phyloP scores from a whole-genome alignment of 2,113 vertebrate genomes.

The Machaerirhynchus nigripectus region DNA sequence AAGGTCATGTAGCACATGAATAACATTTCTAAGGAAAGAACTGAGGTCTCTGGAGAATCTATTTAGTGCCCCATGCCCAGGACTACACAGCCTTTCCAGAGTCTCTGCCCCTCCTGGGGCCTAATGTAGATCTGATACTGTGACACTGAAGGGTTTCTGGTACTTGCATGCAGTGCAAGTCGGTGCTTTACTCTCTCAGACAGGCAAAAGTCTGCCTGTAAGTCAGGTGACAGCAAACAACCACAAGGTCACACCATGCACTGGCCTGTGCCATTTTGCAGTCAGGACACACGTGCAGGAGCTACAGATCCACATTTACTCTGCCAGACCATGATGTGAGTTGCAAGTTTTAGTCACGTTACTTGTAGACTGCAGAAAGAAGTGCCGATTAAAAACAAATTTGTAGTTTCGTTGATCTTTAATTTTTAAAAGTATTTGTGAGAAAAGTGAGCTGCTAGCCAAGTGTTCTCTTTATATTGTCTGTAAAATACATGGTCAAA shows the following conservation, averaged over 20 bases:
- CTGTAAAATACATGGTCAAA: not conserved
- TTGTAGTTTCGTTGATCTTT: not conserved
- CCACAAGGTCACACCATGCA: accelerated
- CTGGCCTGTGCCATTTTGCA: not conserved
- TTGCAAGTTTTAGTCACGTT: not conserved
- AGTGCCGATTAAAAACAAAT: not conserved
- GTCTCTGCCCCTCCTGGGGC: not conserved
- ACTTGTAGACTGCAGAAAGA: not conserved
- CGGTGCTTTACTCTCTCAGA: not conserved
- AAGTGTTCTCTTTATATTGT: not conserved
- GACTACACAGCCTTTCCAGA: not conserved
- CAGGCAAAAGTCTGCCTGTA: not conserved
- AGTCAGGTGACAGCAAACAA: not conserved
- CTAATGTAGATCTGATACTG: not conserved
- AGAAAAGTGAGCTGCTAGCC: not conserved
- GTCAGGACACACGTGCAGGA: not conserved
- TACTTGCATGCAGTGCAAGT: accelerated
- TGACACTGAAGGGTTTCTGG: not conserved
- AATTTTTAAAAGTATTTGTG: not conserved
- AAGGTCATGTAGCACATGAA: not conserved
- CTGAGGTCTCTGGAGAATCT: not conserved
- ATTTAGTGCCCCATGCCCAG: not conserved
- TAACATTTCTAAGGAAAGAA: not conserved
- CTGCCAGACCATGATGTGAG: not conserved
- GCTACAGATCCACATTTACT: not conserved